Percentiles rank a stretch among this genome's conserved stretches.
Conservation (phyloP, 2,113 vertebrate genomes). For the Crotophaga sulcirostris region DNA sequence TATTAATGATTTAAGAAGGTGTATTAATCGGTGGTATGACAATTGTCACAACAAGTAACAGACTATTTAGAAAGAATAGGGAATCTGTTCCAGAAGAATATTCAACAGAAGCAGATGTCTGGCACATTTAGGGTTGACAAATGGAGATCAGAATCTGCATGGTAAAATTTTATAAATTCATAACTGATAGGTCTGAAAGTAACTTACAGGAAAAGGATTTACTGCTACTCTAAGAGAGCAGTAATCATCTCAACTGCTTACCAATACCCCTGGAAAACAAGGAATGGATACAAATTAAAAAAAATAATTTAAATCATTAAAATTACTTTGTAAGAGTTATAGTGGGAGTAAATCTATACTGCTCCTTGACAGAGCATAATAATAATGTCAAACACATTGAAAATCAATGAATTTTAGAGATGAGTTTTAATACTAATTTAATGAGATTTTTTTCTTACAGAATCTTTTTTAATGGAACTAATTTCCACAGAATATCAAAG, state of each 20-base stretch:
- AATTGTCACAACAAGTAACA: background rate
- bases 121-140: background rate
- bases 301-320: background rate
- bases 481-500: background rate
- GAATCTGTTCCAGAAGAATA: background rate
- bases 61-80: background rate
- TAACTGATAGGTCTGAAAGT: background rate
- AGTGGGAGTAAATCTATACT: background rate
- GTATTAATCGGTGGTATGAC: background rate
- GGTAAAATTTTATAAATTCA: background rate
- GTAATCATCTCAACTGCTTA: background rate
- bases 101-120: background rate
- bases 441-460: background rate
- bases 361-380: background rate
- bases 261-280: background rate
- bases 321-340: background rate
- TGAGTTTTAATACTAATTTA: background rate
- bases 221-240: background rate
- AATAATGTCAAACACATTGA: background rate
- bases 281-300: background rate
- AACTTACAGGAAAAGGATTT: background rate
- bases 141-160: background rate
- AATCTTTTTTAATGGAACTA: background rate
- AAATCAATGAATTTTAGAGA: background rate
- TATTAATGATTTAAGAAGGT: background rate